Percentiles rank a stretch among this genome's conserved stretches.
Evolutionary conservation across 1,140 invertebrate genomes (phyloP).

Genomic region (Lordiphosa mommai): DNA sequence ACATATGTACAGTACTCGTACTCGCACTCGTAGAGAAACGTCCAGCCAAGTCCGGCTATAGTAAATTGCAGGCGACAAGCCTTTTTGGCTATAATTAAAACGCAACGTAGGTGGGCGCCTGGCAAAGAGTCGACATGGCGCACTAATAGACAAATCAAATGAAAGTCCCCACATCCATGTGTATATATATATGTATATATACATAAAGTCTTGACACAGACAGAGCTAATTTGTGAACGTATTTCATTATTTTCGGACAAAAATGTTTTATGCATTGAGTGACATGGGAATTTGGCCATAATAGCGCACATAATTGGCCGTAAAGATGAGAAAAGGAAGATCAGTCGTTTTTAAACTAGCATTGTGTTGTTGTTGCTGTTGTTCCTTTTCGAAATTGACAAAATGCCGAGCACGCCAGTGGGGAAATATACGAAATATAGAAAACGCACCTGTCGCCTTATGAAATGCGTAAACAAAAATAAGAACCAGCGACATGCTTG

Average conservation of each 20-base stretch:
- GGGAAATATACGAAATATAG: slow-evolving; percentile 30
- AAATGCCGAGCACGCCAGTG: slow-evolving; percentile 46
- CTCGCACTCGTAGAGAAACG: no score
- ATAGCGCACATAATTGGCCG: slow-evolving; percentile 69
- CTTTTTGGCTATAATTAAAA: slow-evolving; percentile 74
- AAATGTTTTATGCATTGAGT: slow-evolving; percentile 66
- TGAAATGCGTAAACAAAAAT: slow-evolving; percentile 67
- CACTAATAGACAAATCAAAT: slow-evolving; percentile 65
- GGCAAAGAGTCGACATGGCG: slow-evolving; percentile 10
- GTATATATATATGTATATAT: slow-evolving; percentile 5
- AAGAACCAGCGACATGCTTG: slow-evolving; percentile 59
- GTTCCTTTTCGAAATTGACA: slow-evolving; percentile 40
- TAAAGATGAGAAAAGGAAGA: slow-evolving; percentile 48
- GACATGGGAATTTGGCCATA: slow-evolving; percentile 75
- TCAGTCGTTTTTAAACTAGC: slow-evolving; percentile 37
- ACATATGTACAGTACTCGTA: slow-evolving; percentile 21
- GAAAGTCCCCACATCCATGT: slow-evolving; percentile 19
- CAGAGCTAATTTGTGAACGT: slow-evolving; percentile 74
- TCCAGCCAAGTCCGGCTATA: slow-evolving; percentile 44
- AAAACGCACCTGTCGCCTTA: slow-evolving; percentile 66
- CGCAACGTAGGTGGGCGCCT: slow-evolving; percentile 66
- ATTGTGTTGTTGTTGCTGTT: slow-evolving; percentile 14
- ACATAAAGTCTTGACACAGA: slow-evolving; percentile 39
- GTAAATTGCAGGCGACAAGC: slow-evolving; percentile 67
- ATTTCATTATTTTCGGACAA: slow-evolving; percentile 50